These are phyloP conservation scores for Drosophila willistoni DNA, from an alignment of 1,140 invertebrate genomes.

Conservation along the genomic window DNA sequence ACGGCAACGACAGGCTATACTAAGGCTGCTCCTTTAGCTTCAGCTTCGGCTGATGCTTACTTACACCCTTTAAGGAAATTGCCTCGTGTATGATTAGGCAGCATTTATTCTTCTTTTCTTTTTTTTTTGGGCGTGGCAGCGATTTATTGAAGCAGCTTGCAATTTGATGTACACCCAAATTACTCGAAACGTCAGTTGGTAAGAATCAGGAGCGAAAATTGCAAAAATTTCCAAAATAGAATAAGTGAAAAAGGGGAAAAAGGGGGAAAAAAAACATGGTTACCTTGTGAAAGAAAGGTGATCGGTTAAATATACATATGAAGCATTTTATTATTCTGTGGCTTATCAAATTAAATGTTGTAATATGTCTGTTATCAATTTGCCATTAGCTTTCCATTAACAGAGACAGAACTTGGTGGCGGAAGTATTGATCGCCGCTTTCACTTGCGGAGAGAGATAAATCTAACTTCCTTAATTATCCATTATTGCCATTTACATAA, in stretches of 20 bases:
- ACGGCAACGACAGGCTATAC: conserved; percentile 3
- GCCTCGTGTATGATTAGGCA: conserved; percentile 19
- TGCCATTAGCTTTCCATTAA: conserved; percentile 8
- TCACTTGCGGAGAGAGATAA: not conserved
- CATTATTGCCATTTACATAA: conserved; percentile 52
- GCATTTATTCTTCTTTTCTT: conserved; percentile 1
- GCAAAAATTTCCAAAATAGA: not conserved
- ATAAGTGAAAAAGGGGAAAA: not conserved
- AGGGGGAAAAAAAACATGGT: not conserved
- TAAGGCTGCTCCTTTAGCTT: not conserved
- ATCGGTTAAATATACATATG: not conserved
- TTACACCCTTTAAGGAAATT: conserved; percentile 42
- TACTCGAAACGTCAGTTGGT: not conserved
- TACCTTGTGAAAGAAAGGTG: not conserved
- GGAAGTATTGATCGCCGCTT: conserved; percentile 1
- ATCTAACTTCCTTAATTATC: conserved; percentile 28
- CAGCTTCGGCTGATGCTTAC: not conserved
- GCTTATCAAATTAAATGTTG: not conserved
- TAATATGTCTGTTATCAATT: conserved; percentile 3
- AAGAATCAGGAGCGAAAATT: too few relatives aligned
- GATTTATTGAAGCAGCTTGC: conserved; percentile 49
- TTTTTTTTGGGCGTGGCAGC: conserved; percentile 27
- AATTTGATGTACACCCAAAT: conserved; percentile 6
- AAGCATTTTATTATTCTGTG: too few relatives aligned
- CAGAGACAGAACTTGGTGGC: not conserved